phyloP scores from a whole-genome alignment of 2,888 invertebrate genomes.

The Torymus auratus region DNA sequence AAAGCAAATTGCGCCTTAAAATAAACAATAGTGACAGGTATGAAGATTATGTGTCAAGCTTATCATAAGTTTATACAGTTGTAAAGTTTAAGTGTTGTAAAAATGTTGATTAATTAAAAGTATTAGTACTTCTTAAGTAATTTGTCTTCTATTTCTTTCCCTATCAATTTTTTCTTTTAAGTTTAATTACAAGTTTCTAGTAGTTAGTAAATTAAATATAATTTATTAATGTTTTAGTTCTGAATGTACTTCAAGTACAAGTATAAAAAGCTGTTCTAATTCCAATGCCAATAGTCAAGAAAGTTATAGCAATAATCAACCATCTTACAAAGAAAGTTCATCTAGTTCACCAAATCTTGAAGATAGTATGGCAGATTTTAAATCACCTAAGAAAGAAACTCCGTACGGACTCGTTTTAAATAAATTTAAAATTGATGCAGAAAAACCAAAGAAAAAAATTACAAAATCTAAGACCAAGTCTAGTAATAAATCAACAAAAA shows the following conservation, averaged over 20 bases:
- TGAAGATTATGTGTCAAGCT: constrained; percentile 26
- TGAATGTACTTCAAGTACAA: constrained; percentile 11
- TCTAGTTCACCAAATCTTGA: constrained; percentile 46
- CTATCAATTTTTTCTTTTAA: not conserved
- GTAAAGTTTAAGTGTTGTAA: constrained; percentile 22
- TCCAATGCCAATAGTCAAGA: not conserved
- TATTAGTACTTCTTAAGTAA: constrained; percentile 1
- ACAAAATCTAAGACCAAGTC: constrained; percentile 42
- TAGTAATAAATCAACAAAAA: constrained; percentile 53
- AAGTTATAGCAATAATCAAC: constrained; percentile 7
- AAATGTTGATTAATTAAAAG: constrained; percentile 45
- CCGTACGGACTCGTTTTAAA: not conserved
- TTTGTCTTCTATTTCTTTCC: constrained; percentile 19
- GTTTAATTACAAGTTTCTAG: not conserved
- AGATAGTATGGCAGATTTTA: constrained; percentile 71
- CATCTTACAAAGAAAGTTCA: constrained; percentile 12
- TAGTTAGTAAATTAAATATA: not conserved
- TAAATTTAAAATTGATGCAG: constrained; percentile 55
- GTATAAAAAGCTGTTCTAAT: constrained; percentile 4
- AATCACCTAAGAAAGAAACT: constrained; percentile 65
- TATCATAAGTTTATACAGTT: not conserved
- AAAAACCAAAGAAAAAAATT: constrained; percentile 59
- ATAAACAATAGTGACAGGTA: constrained; percentile 54
- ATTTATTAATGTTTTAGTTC: constrained; percentile 38
- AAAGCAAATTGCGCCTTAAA: constrained; percentile 49